Conservation (phyloP, 1,140 invertebrate genomes). For the Acyrthosiphon pisum region DNA sequence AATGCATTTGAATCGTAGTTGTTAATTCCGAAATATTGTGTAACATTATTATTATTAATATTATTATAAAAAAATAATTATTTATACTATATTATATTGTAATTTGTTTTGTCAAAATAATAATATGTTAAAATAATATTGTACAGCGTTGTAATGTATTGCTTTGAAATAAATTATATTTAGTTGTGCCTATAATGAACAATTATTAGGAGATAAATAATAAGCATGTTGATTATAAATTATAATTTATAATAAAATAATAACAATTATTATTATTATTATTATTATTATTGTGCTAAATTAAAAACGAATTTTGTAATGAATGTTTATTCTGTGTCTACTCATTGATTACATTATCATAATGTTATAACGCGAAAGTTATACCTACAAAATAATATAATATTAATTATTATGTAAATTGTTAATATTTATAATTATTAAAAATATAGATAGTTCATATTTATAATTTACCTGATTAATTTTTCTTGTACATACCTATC, state of each 20-base stretch:
- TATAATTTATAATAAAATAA: neutral
- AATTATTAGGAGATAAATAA: constrained; percentile 14
- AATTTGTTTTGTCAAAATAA: neutral
- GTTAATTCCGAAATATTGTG: neutral
- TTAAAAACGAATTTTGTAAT: constrained; percentile 41
- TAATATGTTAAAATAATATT: constrained; percentile 28
- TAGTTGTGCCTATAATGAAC: constrained; percentile 25
- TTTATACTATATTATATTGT: neutral
- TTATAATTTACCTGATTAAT: neutral
- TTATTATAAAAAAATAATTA: neutral
- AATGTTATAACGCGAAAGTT: constrained; percentile 2
- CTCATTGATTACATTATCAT: neutral
- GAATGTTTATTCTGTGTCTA: neutral
- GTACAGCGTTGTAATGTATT: constrained; percentile 43
- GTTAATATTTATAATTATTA: neutral
- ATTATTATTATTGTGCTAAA: constrained; percentile 30
- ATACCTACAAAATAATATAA: neutral
- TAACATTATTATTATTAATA: neutral
- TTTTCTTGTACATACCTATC: neutral
- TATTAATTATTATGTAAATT: neutral
- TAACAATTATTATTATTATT: neutral
- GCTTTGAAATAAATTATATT: constrained; percentile 1
- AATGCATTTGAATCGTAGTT: neutral
- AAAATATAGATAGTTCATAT: neutral
- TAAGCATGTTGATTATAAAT: constrained; percentile 11